Percentiles rank a stretch among this genome's conserved stretches.
These are phyloP conservation scores for Apotomis turbidana DNA, from an alignment of 2,888 invertebrate genomes.

Conservation along the genomic window DNA sequence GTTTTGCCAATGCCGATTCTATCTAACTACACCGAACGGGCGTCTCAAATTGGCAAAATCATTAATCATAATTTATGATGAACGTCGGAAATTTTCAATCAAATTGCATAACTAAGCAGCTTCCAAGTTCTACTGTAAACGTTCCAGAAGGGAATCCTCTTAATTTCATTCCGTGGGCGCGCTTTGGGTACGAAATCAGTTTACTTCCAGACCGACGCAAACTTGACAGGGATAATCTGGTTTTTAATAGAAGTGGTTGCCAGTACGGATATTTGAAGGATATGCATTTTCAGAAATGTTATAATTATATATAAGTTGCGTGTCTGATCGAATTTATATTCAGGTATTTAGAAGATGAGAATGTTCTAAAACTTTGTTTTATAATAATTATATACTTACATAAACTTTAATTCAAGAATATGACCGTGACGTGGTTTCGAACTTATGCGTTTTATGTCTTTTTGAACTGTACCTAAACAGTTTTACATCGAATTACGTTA, in stretches of 20 bases:
- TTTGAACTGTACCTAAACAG: no score
- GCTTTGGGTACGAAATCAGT: constrained; percentile 22
- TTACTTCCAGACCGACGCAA: constrained; percentile 8
- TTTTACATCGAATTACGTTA: no score
- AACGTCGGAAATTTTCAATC: constrained; percentile 37
- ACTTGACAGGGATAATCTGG: constrained; percentile 13
- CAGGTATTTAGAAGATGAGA: no score
- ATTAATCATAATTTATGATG: constrained; percentile 40
- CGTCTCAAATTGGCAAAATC: constrained; percentile 38
- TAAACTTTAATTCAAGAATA: no score
- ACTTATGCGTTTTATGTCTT: no score
- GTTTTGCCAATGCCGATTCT: constrained; percentile 47
- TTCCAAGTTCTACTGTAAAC: constrained; percentile 36
- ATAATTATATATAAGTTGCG: no score
- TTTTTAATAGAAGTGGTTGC: constrained; percentile 16
- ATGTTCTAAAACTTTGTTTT: no score
- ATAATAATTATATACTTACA: no score
- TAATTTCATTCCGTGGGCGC: constrained; percentile 36
- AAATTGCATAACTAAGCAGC: constrained; percentile 40
- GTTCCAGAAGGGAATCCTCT: constrained; percentile 22
- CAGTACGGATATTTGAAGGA: neutral
- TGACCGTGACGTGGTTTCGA: no score
- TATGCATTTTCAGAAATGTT: neutral
- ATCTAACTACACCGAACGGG: constrained; percentile 41
- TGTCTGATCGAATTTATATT: no score